Evolutionary conservation across 2,888 invertebrate species (phyloP).

Genomic region (Archaeoteleia sp.): DNA sequence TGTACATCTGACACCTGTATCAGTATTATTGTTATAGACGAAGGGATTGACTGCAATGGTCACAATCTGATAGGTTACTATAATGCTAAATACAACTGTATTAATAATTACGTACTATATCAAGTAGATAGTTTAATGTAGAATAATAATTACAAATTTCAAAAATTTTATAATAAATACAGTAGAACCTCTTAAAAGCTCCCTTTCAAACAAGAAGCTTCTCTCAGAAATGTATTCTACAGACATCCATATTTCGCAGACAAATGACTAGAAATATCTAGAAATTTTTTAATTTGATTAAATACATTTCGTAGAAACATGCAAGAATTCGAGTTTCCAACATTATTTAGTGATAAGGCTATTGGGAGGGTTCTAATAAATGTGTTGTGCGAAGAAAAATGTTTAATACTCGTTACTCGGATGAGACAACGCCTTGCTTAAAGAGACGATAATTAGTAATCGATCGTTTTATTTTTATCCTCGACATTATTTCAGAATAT

Average conservation of each 20-base stretch:
- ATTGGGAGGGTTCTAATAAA: conserved; percentile 30
- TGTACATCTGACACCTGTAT: conserved; percentile 60
- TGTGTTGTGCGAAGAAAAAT: conserved; percentile 49
- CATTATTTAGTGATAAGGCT: conserved; percentile 24
- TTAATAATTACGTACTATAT: neutral
- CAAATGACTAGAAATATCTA: too few relatives aligned
- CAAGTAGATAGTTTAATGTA: conserved; percentile 6
- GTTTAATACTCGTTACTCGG: conserved; percentile 36
- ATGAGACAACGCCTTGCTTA: too few relatives aligned
- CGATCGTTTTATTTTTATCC: neutral
- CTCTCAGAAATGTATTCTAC: too few relatives aligned
- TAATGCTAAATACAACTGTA: conserved; percentile 22
- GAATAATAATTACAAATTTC: too few relatives aligned
- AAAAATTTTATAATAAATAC: too few relatives aligned
- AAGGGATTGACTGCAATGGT: conserved; percentile 29
- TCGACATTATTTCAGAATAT: too few relatives aligned
- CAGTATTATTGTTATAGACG: conserved; percentile 60
- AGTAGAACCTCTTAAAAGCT: too few relatives aligned
- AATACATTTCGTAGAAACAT: neutral
- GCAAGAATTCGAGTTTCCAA: neutral
- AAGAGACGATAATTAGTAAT: conserved; percentile 9
- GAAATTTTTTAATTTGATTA: too few relatives aligned
- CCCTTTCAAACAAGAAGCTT: too few relatives aligned
- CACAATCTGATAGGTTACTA: conserved; percentile 35
- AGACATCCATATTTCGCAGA: too few relatives aligned